phyloP scores from a whole-genome alignment of 1,140 invertebrate genomes.

The Heliconius hewitsoni region DNA sequence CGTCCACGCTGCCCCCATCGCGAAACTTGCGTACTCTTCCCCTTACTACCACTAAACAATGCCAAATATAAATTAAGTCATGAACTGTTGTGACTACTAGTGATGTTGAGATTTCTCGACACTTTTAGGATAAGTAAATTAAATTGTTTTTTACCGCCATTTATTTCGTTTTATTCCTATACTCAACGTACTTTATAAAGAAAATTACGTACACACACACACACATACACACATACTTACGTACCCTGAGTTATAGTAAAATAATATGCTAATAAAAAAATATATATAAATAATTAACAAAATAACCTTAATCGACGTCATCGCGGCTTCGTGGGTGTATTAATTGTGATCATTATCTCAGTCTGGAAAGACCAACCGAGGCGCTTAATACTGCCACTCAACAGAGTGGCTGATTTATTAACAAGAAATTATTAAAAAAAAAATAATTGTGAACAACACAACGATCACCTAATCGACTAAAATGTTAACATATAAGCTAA shows the following conservation, averaged over 20 bases:
- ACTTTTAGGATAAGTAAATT: constrained; percentile 25
- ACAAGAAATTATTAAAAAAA: not conserved
- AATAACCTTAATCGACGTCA: too few relatives aligned
- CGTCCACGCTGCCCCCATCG: constrained; percentile 50
- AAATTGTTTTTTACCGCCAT: constrained; percentile 23
- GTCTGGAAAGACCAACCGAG: too few relatives aligned
- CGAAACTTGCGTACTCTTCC: constrained; percentile 45
- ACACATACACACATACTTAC: too few relatives aligned
- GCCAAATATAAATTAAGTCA: constrained; percentile 56
- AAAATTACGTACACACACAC: not conserved
- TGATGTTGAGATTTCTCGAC: constrained; percentile 14
- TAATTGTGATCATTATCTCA: too few relatives aligned
- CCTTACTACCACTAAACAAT: constrained; percentile 64
- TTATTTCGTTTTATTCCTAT: constrained; percentile 13
- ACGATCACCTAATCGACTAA: too few relatives aligned
- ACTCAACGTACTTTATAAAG: not conserved
- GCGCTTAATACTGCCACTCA: too few relatives aligned
- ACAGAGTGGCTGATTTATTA: too few relatives aligned
- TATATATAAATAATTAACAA: too few relatives aligned
- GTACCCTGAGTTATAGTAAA: too few relatives aligned
- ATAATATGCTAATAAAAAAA: too few relatives aligned
- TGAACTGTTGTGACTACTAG: constrained; percentile 15
- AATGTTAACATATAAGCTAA: not conserved
- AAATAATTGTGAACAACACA: too few relatives aligned
- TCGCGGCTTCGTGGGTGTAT: too few relatives aligned